Evolutionary conservation across 2,797 vertebrate species (phyloP).

Genomic region (Pangasius macronema): DNA sequence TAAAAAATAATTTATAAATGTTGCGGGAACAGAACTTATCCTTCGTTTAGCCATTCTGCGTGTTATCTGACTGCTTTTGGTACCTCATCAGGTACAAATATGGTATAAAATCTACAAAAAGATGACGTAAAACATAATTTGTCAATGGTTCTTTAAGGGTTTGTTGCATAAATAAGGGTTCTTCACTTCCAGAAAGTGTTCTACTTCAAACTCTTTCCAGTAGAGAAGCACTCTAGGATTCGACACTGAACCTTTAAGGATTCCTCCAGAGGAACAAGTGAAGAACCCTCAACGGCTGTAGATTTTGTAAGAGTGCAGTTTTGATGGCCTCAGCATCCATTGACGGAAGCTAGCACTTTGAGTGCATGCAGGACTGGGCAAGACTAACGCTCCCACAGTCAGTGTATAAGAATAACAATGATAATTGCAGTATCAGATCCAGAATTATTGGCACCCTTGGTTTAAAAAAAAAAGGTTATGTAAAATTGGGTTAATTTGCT

Average conservation of each 20-base stretch:
- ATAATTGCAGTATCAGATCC: not conserved
- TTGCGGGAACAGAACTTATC: not conserved
- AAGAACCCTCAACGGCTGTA: not conserved
- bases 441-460: not conserved
- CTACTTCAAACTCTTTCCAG: not conserved
- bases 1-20: not conserved
- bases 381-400: not conserved
- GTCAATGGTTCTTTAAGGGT: too few relatives aligned
- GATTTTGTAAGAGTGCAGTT: not conserved
- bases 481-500: not conserved
- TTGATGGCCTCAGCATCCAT: not conserved
- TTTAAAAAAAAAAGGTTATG: not conserved
- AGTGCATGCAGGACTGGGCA: not conserved
- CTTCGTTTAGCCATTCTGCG: not conserved
- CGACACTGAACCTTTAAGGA: not conserved
- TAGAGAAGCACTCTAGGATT: not conserved
- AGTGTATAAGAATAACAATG: not conserved
- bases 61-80: not conserved
- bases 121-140: not conserved
- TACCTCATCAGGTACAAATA: not conserved
- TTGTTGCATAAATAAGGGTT: not conserved
- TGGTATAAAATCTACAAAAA: not conserved
- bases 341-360: not conserved
- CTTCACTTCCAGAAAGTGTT: not conserved
- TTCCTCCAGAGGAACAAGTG: not conserved